A percentile compares a stretch with the other conserved stretches of the same genome.
phyloP scores from a whole-genome alignment of 2,888 invertebrate species.

The Eristalis arbustorum region DNA sequence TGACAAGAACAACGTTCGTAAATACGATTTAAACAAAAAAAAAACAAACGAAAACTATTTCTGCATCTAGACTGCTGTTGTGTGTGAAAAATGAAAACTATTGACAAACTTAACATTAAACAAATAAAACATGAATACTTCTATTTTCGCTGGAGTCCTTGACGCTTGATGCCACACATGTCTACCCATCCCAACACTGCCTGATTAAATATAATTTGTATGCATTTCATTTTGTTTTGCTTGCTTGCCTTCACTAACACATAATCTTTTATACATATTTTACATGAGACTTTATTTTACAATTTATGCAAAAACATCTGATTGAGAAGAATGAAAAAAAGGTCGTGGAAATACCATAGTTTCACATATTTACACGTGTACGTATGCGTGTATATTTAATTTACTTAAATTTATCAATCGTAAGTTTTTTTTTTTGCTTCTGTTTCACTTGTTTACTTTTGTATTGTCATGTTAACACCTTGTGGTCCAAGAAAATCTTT shows the following conservation, averaged over 20 bases:
- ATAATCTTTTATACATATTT: conserved; percentile 56
- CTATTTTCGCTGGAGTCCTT: conserved; percentile 56
- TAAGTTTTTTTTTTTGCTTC: conserved; percentile 26
- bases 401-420: conserved; percentile 54
- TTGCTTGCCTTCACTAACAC: conserved; percentile 12
- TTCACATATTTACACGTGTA: background rate
- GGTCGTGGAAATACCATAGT: background rate
- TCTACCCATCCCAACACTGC: conserved; percentile 48
- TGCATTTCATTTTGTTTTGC: conserved; percentile 25
- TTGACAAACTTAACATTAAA: background rate
- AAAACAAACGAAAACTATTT: conserved; percentile 5
- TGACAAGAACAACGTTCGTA: background rate
- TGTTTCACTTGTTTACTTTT: conserved; percentile 36
- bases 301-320: conserved; percentile 22
- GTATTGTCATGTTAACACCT: conserved; percentile 74
- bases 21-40: background rate
- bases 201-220: conserved; percentile 59
- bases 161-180: background rate
- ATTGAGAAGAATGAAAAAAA: background rate
- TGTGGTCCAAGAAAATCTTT: conserved; percentile 72
- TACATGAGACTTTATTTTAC: conserved; percentile 58
- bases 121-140: conserved; percentile 41
- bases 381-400: conserved; percentile 49
- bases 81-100: conserved; percentile 21
- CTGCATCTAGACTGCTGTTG: conserved; percentile 52